Evolutionary conservation across 2,113 vertebrate species (phyloP).

Genomic region (Epinephelus fuscoguttatus): DNA sequence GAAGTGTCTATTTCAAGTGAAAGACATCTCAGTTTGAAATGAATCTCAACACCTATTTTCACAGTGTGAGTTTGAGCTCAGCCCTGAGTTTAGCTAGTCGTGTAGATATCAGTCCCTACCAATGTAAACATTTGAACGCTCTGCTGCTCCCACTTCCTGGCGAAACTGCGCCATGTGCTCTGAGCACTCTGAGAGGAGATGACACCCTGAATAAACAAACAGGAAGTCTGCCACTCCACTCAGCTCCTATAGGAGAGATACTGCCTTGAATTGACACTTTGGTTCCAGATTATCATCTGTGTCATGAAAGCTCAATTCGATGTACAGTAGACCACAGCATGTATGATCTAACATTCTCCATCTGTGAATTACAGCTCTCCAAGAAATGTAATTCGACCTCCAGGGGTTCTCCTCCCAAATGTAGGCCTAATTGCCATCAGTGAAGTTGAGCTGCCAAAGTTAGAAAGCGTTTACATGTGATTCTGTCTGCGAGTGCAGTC

Average conservation of each 20-base stretch:
- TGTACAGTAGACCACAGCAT: not conserved
- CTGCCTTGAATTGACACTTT: not conserved
- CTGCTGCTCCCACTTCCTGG: conserved; percentile 28
- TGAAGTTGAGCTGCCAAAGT: not conserved
- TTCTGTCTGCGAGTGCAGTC: not conserved
- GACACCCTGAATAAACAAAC: conserved; percentile 47
- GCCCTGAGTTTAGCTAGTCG: conserved; percentile 14
- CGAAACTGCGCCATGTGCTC: conserved; percentile 5
- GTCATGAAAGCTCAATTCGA: not conserved
- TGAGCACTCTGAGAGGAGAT: conserved; percentile 21
- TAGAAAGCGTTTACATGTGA: not conserved
- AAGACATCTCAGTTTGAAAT: conserved; percentile 28
- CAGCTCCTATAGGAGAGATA: not conserved
- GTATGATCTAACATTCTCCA: not conserved
- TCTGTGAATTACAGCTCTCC: not conserved
- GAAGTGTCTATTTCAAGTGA: not conserved
- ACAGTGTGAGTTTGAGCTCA: not conserved
- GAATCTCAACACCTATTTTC: conserved; percentile 27
- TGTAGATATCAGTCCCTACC: conserved; percentile 32
- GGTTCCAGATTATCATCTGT: not conserved
- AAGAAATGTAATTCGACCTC: conserved; percentile 9
- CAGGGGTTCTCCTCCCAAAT: not conserved
- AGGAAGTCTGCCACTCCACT: not conserved
- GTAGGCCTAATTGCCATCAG: not conserved
- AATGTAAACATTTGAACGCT: conserved; percentile 32